Conservation (phyloP, 2,797 vertebrate genomes). For the Numenius phaeopus region DNA sequence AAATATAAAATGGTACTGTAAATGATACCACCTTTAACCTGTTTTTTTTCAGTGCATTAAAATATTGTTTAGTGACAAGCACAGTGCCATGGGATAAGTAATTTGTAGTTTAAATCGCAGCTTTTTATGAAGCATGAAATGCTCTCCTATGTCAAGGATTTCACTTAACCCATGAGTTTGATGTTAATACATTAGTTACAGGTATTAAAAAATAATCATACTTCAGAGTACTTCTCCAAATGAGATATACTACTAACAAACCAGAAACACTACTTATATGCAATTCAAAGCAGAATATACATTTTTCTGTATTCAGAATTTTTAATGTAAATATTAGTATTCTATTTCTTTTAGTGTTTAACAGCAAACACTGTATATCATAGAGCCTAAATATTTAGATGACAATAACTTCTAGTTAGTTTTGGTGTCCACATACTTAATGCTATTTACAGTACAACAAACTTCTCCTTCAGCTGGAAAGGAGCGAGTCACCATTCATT, state of each 20-base stretch:
- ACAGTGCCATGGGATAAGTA: conserved; percentile 60
- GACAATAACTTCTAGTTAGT: conserved; percentile 61
- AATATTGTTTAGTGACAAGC: conserved; percentile 49
- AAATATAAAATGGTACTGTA: conserved; percentile 67
- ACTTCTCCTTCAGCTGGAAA: conserved; percentile 53
- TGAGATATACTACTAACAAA: conserved; percentile 32
- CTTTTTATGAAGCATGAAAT: conserved; percentile 54
- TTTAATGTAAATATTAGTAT: conserved; percentile 40
- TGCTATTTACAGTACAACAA: conserved; percentile 68
- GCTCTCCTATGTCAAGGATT: conserved; percentile 45
- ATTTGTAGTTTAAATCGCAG: conserved; percentile 34
- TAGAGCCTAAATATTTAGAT: conserved; percentile 66
- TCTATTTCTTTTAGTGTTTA: conserved; percentile 53
- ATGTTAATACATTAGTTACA: conserved; percentile 52
- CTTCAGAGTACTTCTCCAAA: conserved; percentile 51
- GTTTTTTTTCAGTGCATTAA: conserved; percentile 65
- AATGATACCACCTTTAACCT: conserved; percentile 48
- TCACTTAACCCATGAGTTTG: conserved; percentile 63
- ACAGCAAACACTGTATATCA: conserved; percentile 55
- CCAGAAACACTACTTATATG: conserved; percentile 47
- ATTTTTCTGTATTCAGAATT: conserved; percentile 49
- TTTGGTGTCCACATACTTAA: conserved; percentile 63
- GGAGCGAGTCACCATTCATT: conserved; percentile 32
- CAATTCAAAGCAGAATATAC: conserved; percentile 57
- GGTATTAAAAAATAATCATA: conserved; percentile 48